Base-by-base conservation (phyloP, 2,113 vertebrate genomes). In the Puffinus mauretanicus region DNA sequence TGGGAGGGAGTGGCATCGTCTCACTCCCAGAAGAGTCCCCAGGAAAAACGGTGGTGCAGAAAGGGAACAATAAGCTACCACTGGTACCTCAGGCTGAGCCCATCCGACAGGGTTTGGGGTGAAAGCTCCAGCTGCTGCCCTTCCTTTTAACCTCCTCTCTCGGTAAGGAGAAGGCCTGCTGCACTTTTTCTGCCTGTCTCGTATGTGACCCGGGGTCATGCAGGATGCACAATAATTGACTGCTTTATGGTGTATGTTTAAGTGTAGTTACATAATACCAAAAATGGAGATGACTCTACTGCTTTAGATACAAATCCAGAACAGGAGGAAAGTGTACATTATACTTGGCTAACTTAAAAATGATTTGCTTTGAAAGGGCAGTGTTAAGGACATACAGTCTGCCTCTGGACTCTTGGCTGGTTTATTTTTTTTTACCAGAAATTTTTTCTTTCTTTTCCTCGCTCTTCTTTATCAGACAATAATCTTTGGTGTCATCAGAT, bases 331-430 rank as follows among this genome's bases (percentile, higher is more conserved):
- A 49, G 76, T 47, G 61, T 82, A 81, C 15, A 11, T 86, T 79
- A 19, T n/a, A 44, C 27, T 89, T 96, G 54, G 65, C 70, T 89
- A 85, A 82, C 46, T 94, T 91, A 76, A 94, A 83, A 94, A 15
- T 60, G 1, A 62, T 79, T 76, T 97, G 49, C 78, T 84, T 83
- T 93, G 73, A 54, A 44, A 86, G 77, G 27, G 20, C 15, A 76
- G 34, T 10, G 8, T 90, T 75, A 82, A 89, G 70, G 91, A 66
- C n/a, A 51, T n/a, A 10, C 66, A 60, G 61, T 84, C 60, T 96
- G 52, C 54, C 42, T 55, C 54, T 93, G 69, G 8, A 22, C 26
- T 60, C 44, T 46, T 21, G 11, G 9, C 10, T 80, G 29, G 21
- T 76, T 51, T 44, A 27, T 57, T 72, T 44, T 11, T 16, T 77